These are phyloP conservation scores for Mormyrops boulengeri DNA, from an alignment of 2,797 vertebrate species.

Conservation along the genomic window DNA sequence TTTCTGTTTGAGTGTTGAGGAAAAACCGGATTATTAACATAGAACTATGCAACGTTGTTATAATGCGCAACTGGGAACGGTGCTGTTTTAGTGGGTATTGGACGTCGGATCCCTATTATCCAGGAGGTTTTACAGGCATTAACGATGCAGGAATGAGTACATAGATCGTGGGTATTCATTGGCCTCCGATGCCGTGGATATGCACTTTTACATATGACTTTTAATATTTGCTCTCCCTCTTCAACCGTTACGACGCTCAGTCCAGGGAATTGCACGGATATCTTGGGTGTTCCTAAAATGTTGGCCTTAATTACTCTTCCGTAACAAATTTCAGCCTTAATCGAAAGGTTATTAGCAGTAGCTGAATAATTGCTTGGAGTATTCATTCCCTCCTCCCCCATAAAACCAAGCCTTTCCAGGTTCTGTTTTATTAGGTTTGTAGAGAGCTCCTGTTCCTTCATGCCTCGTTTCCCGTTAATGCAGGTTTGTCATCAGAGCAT, in stretches of 20 bases:
- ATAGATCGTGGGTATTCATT: neutral
- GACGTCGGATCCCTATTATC: neutral
- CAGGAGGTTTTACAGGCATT: neutral
- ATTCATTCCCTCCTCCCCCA: conserved; percentile 41
- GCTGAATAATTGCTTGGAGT: conserved; percentile 34
- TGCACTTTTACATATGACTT: neutral
- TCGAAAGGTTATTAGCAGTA: conserved; percentile 42
- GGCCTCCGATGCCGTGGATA: neutral
- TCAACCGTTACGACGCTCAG: conserved; percentile 34
- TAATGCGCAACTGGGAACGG: neutral
- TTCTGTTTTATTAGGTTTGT: conserved; percentile 44
- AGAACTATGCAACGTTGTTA: neutral
- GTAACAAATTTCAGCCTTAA: conserved; percentile 33
- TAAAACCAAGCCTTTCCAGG: conserved; percentile 23
- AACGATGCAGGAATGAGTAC: neutral
- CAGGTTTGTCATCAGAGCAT: conserved; percentile 35
- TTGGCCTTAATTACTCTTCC: conserved; percentile 48
- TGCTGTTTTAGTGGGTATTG: neutral
- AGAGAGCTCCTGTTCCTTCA: conserved; percentile 38
- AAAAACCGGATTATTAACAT: neutral
- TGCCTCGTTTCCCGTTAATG: conserved; percentile 28
- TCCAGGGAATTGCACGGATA: conserved; percentile 40
- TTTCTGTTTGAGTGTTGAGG: neutral
- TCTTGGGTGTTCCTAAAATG: conserved; percentile 34
- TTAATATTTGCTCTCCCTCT: conserved; percentile 5